Base-by-base conservation (phyloP, 2,888 invertebrate species). In the Villa cingulata region DNA sequence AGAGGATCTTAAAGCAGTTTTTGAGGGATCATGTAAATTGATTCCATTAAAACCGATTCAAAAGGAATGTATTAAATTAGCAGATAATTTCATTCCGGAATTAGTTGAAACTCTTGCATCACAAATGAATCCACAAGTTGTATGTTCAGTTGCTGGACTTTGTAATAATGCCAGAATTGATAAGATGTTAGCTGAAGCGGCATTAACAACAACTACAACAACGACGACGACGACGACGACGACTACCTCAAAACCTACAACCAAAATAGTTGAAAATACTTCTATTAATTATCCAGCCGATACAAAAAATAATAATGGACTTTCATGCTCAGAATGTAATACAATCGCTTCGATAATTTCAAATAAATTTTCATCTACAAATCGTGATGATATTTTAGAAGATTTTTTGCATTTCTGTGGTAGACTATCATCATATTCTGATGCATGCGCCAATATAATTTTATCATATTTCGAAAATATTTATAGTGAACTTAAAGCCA, bases 101-200 rank as follows among this genome's bases (percentile, higher is more conserved):
- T 66, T 92, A 48, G 80, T 91, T 29, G 91, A 92, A 62, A 86
- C 88, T 1, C 68, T 92, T 41, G 81, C 87, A 2, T 91, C 91
- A 0, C 76, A 91, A 70, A 91, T 92, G 91, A 84, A 92, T 71
- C 90, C 91, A 0, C 82, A 85, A 62, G 78, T 82, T 34, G 90
- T 91, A 34, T 91, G 90, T 65, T 78, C 86, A 0, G 86, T 89
- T 14, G 87, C 90, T 45, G 90, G 90, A 1, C 76, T 91, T 7
- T 91, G 91, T 59, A 90, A 91, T 64, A 89, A 77, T 59, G 78
- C 72, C 6, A 72, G 70, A 49, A 80, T 88, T 45, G 84, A 88
- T 60, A 65, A 73, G 45, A 62, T 86, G 54, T 73, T 78, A 55
- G 72, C 72, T 51, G 71, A 59, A 37, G 51, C 46, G n/a, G 16